phyloP scores from a whole-genome alignment of 2,113 vertebrate genomes.

The Potamarius usumacintae region DNA sequence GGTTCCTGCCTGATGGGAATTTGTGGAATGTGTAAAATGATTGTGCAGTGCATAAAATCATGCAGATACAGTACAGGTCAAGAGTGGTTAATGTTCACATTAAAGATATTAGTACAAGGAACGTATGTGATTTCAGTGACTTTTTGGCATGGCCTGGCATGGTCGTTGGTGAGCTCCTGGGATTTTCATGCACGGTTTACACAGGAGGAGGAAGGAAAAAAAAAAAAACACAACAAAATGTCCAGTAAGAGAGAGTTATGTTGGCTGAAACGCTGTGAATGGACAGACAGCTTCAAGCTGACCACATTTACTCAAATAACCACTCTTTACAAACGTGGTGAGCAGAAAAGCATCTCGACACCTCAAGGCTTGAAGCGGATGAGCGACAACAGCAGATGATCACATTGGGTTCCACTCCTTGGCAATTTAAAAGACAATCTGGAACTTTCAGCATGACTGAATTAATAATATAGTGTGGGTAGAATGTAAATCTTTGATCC shows the following conservation, averaged over 20 bases:
- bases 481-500: no score
- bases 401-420: neutral
- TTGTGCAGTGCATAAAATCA: conserved; percentile 62
- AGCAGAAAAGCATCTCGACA: neutral
- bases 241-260: neutral
- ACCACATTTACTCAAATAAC: neutral
- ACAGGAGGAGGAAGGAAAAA: neutral
- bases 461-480: no score
- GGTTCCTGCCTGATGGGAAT: conserved; percentile 85
- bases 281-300: neutral
- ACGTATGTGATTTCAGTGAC: neutral
- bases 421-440: no score
- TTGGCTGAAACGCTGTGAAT: no score
- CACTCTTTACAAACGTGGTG: neutral
- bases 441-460: no score
- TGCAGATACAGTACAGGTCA: conserved; percentile 58
- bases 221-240: neutral
- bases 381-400: neutral
- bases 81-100: neutral
- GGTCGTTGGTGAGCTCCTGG: neutral
- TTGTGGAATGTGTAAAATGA: conserved; percentile 86
- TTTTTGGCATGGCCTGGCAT: neutral
- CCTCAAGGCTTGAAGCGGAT: neutral
- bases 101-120: neutral
- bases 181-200: neutral